Evolutionary conservation across 1,140 invertebrate species (phyloP).

Genomic region (Elysia chlorotica): DNA sequence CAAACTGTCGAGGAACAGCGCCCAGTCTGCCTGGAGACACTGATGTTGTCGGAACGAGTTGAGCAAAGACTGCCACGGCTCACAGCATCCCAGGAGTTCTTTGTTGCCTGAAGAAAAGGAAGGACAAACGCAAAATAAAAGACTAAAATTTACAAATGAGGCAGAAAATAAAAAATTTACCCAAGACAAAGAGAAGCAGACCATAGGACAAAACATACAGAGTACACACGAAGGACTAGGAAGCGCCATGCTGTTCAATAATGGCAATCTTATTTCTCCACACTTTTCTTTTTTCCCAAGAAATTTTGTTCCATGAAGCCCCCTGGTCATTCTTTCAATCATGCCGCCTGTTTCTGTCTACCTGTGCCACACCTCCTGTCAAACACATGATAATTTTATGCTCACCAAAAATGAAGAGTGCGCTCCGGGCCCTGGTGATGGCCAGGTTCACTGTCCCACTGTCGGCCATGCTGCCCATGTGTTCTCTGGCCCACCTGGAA

Average conservation of each 20-base stretch:
- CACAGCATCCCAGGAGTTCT: background rate
- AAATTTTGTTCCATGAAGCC: too few species aligned
- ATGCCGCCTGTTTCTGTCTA: background rate
- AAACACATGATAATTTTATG: too few species aligned
- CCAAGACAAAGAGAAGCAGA: too few species aligned
- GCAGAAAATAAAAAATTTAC: too few species aligned
- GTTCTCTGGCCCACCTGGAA: slow-evolving; percentile 33
- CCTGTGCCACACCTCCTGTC: too few species aligned
- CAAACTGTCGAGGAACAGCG: background rate
- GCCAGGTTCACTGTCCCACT: slow-evolving; percentile 42
- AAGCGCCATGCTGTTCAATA: too few species aligned
- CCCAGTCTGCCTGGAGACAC: background rate
- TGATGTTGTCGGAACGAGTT: background rate
- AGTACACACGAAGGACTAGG: too few species aligned
- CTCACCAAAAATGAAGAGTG: slow-evolving; percentile 48
- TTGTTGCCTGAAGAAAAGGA: slow-evolving; percentile 9
- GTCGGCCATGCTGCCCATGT: slow-evolving; percentile 47
- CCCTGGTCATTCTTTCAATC: background rate
- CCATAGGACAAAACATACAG: too few species aligned
- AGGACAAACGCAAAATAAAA: too few species aligned
- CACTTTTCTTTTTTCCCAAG: too few species aligned
- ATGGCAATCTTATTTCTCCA: too few species aligned
- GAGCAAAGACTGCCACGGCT: slow-evolving; percentile 9
- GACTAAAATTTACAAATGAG: too few species aligned
- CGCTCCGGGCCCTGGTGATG: slow-evolving; percentile 47